Conservation (phyloP, 2,113 vertebrate genomes). For the Xiphorhynchus elegans region DNA sequence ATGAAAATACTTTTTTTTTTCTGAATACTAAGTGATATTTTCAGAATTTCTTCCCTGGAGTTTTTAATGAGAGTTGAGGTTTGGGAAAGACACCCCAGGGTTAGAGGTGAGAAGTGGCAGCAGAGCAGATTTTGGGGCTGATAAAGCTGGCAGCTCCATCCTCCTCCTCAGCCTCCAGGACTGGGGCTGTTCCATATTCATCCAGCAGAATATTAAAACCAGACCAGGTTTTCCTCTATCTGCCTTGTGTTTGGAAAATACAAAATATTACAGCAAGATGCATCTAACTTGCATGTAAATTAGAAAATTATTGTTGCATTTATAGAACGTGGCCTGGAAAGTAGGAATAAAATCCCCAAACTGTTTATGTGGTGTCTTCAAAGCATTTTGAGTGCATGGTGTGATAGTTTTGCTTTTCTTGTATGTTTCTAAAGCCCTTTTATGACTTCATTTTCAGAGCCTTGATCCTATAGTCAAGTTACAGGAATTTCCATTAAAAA, state of each 20-base stretch:
- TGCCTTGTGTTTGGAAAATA: not conserved
- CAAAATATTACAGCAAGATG: not conserved
- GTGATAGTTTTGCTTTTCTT: not conserved
- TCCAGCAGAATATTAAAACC: not conserved
- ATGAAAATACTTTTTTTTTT: not conserved
- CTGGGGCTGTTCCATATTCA: not conserved
- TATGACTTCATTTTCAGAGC: not conserved
- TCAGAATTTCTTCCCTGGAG: not conserved
- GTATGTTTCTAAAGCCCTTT: not conserved
- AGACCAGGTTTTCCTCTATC: not conserved
- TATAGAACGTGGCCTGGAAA: not conserved
- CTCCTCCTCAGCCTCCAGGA: not conserved
- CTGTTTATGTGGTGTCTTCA: not conserved
- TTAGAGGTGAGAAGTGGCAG: not conserved
- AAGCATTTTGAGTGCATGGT: not conserved
- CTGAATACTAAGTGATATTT: not conserved
- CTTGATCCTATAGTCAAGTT: not conserved
- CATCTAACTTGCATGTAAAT: not conserved
- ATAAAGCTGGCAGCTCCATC: not conserved
- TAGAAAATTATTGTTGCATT: not conserved
- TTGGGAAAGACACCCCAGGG: not conserved
- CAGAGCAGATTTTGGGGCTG: not conserved
- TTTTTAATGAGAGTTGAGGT: not conserved
- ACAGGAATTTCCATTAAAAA: not conserved
- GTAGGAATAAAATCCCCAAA: not conserved